phyloP scores from a whole-genome alignment of 2,797 vertebrate species.

The Cirrhinus molitorella region DNA sequence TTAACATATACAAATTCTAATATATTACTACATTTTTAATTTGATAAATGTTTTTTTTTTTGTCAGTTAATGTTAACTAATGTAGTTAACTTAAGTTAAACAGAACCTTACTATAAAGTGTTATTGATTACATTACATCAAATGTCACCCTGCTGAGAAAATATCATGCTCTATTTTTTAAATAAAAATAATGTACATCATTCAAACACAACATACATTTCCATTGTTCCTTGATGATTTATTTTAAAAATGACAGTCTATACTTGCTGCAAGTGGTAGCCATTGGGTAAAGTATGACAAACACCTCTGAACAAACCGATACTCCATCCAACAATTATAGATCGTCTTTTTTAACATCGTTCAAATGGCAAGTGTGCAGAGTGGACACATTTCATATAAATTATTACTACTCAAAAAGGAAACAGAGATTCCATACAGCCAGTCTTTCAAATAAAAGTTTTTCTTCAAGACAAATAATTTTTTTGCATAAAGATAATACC shows the following conservation, averaged over 20 bases:
- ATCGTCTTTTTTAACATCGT: constrained; percentile 16
- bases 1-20: too few relatives aligned
- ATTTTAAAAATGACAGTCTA: constrained; percentile 47
- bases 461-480: neutral
- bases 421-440: constrained; percentile 28
- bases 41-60: too few relatives aligned
- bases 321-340: constrained; percentile 28
- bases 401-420: constrained; percentile 11
- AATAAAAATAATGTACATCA: neutral
- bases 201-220: constrained; percentile 17
- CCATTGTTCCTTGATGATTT: constrained; percentile 28
- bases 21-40: too few relatives aligned
- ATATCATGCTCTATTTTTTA: neutral
- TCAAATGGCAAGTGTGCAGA: constrained; percentile 43
- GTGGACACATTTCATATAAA: constrained; percentile 36
- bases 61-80: neutral
- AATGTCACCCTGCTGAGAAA: neutral
- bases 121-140: neutral
- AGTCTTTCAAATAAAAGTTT: constrained; percentile 26
- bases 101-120: neutral
- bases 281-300: constrained; percentile 2
- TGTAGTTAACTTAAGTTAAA: neutral
- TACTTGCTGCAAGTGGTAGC: constrained; percentile 23
- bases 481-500: neutral
- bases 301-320: constrained; percentile 7